These are phyloP conservation scores for Cyanoramphus novaezelandiae DNA, from an alignment of 2,113 vertebrate genomes.

Conservation along the genomic window DNA sequence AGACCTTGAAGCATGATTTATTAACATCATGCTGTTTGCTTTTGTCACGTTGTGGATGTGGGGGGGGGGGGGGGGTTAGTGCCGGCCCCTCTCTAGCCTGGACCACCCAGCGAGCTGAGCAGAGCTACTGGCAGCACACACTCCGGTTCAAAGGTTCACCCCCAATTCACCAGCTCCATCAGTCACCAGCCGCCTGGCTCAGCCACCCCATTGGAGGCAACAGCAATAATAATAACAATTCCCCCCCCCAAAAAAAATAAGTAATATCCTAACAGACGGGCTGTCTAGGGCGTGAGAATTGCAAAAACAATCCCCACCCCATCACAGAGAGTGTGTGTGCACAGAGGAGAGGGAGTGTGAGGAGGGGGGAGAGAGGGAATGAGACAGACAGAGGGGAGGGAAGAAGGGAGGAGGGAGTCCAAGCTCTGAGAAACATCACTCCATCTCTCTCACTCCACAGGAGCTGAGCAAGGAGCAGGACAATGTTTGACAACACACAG, in stretches of 20 bases:
- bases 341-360: constrained; percentile 29
- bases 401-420: constrained; percentile 64
- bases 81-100: background rate
- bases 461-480: constrained; percentile 49
- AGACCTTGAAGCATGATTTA: constrained; percentile 72
- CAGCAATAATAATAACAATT: background rate
- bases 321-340: constrained; percentile 27
- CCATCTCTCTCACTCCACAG: constrained; percentile 62
- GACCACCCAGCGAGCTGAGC: constrained; percentile 81
- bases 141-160: constrained; percentile 58
- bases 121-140: constrained; percentile 45
- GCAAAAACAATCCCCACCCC: constrained; percentile 61
- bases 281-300: constrained; percentile 37
- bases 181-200: constrained; percentile 42
- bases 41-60: constrained; percentile 75
- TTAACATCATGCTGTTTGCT: constrained; percentile 67
- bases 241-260: too few relatives aligned
- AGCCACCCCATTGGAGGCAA: constrained; percentile 31
- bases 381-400: constrained; percentile 60
- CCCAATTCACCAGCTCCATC: constrained; percentile 15
- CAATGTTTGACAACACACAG: constrained; percentile 94
- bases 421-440: constrained; percentile 63
- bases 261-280: background rate
- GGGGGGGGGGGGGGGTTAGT: constrained; percentile 63
- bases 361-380: constrained; percentile 48